Conservation (phyloP, 2,797 vertebrate genomes). For the Sarcoramphus papa region DNA sequence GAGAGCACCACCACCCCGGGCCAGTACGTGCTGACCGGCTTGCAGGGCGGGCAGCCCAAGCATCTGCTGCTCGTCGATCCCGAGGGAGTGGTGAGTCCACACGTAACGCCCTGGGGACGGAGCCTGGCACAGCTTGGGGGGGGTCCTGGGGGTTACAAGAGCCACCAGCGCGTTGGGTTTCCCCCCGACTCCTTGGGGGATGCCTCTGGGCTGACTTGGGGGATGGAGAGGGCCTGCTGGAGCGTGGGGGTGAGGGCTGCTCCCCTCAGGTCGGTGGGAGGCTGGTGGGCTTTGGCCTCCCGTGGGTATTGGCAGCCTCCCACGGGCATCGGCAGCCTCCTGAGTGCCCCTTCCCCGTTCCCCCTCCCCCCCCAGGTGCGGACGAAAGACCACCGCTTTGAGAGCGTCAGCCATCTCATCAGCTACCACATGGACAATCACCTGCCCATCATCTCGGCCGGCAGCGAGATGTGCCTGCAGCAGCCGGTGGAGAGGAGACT, state of each 20-base stretch:
- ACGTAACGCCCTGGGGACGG: fast-evolving
- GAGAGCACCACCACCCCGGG: slow-evolving; percentile 94
- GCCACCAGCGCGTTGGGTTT: background rate
- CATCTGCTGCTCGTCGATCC: slow-evolving; percentile 96
- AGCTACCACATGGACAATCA: slow-evolving; percentile 99
- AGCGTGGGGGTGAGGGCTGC: background rate
- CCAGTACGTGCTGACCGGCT: slow-evolving; percentile 94
- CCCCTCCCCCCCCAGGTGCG: slow-evolving; percentile 77
- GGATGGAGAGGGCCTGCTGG: background rate
- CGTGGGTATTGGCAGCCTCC: fast-evolving
- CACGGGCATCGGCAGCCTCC: background rate
- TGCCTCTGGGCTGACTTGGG: background rate
- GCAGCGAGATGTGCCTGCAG: slow-evolving; percentile 95
- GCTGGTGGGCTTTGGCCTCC: background rate
- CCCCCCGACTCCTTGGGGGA: fast-evolving
- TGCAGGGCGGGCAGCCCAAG: slow-evolving; percentile 92
- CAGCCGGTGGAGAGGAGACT: slow-evolving; percentile 91
- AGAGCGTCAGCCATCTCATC: slow-evolving; percentile 96
- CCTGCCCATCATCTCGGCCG: slow-evolving; percentile 94
- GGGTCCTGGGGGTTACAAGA: background rate
- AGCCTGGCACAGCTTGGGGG: fast-evolving
- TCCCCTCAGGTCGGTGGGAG: background rate
- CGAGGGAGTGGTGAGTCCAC: slow-evolving; percentile 90
- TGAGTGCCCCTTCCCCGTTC: fast-evolving
- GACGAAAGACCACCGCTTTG: slow-evolving; percentile 96